Evolutionary conservation across 2,797 vertebrate species (phyloP).

Genomic region (Luscinia megarhynchos): DNA sequence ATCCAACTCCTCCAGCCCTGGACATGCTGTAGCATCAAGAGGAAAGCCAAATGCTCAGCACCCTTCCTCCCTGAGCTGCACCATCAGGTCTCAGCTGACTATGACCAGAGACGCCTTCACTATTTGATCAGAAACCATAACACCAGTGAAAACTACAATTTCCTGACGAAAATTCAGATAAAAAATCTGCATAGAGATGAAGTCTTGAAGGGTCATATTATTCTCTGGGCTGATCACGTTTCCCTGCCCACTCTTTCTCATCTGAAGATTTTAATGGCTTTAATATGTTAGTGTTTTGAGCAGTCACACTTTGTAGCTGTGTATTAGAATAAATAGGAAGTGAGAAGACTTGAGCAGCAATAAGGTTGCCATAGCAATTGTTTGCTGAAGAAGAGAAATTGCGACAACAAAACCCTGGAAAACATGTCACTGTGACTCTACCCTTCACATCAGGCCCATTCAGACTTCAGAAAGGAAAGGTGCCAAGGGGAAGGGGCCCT

Average conservation of each 20-base stretch:
- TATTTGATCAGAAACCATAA: background rate
- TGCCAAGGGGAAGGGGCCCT: background rate
- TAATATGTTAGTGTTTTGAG: background rate
- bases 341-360: slow-evolving; percentile 17
- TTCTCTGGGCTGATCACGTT: background rate
- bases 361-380: slow-evolving; percentile 66
- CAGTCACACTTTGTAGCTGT: slow-evolving; percentile 8
- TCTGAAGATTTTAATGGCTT: slow-evolving; percentile 2
- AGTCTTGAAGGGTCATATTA: background rate
- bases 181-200: background rate
- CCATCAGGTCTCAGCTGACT: background rate
- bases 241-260: background rate
- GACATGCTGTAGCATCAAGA: accelerated
- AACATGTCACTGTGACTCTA: background rate
- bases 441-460: accelerated
- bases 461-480: background rate
- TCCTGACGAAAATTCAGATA: background rate
- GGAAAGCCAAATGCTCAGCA: background rate
- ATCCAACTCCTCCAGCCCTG: background rate
- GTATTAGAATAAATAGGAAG: slow-evolving; percentile 57
- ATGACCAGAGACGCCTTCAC: background rate
- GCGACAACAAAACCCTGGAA: background rate
- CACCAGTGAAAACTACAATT: background rate
- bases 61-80: background rate
- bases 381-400: slow-evolving; percentile 27